A percentile compares a stretch with the other conserved stretches of the same genome.
Conservation (phyloP, 2,113 vertebrate species). For the Macquaria australasica region DNA sequence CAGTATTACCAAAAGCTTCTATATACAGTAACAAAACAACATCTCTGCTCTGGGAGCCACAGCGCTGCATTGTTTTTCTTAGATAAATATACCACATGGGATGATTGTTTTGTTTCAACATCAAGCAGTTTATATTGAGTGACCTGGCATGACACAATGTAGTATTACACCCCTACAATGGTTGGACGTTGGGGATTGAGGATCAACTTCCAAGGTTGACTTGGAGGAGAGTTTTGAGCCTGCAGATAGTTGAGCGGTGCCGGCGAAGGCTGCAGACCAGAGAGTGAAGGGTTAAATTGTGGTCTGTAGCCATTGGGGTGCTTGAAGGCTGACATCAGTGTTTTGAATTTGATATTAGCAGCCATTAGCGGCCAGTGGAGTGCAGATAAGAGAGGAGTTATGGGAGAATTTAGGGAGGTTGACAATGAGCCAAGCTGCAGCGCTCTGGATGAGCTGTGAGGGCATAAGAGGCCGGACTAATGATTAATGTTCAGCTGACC, state of each 20-base stretch:
- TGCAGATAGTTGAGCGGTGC: not conserved
- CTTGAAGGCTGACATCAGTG: conserved; percentile 34
- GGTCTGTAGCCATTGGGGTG: not conserved
- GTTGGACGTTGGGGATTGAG: not conserved
- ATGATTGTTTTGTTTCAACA: not conserved
- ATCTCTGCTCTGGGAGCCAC: not conserved
- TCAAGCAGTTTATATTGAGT: not conserved
- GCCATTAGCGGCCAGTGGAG: not conserved
- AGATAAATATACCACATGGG: not conserved
- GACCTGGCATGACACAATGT: not conserved
- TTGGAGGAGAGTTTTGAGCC: not conserved
- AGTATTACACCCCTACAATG: not conserved
- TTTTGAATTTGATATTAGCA: conserved; percentile 29
- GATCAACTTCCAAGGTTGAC: not conserved
- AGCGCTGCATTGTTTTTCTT: not conserved
- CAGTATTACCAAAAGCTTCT: not conserved
- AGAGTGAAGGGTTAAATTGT: not conserved
- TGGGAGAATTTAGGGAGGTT: not conserved
- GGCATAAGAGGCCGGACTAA: not conserved
- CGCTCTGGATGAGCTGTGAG: not conserved
- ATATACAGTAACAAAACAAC: not conserved
- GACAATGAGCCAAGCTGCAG: not conserved
- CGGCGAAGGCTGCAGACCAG: not conserved
- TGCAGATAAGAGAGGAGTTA: conserved; percentile 20
- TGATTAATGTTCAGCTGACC: not conserved